phyloP scores from a whole-genome alignment of 2,888 invertebrate genomes.

The Athrips mouffetella region DNA sequence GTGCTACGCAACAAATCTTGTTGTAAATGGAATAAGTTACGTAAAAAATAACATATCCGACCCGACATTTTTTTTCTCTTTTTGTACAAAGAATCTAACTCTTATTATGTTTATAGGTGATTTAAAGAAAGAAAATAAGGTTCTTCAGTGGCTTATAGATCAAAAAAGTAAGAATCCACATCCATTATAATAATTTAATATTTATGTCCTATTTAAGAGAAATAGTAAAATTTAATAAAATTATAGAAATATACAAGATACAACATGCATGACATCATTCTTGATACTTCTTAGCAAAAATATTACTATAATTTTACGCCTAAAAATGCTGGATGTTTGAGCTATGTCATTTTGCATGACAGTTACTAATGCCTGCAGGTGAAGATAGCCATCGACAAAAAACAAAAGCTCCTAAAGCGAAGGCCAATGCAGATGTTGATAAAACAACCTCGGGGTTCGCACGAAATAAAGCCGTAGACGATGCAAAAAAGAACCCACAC shows the following conservation, averaged over 20 bases:
- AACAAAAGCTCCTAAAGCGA: slow-evolving; percentile 68
- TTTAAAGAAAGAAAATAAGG: slow-evolving; percentile 96
- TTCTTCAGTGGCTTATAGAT: slow-evolving; percentile 96
- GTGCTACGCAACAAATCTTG: too few relatives aligned
- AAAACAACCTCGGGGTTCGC: slow-evolving; percentile 55
- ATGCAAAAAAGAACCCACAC: slow-evolving; percentile 32
- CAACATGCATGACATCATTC: slow-evolving; percentile 76
- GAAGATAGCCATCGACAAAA: slow-evolving; percentile 74
- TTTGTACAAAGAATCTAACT: slow-evolving; percentile 30
- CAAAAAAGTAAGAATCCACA: slow-evolving; percentile 95
- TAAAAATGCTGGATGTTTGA: slow-evolving; percentile 76
- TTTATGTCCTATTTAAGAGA: slow-evolving; percentile 29
- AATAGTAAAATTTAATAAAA: slow-evolving; percentile 34
- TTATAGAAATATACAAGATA: slow-evolving; percentile 48
- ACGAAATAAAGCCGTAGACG: slow-evolving; percentile 38
- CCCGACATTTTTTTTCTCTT: too few relatives aligned
- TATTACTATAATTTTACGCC: slow-evolving; percentile 53
- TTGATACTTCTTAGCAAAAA: slow-evolving; percentile 45
- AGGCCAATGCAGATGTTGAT: slow-evolving; percentile 75
- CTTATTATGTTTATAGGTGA: slow-evolving; percentile 85
- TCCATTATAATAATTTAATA: slow-evolving; percentile 65
- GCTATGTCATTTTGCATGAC: slow-evolving; percentile 79
- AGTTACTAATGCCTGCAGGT: slow-evolving; percentile 80
- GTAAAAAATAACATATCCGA: too few relatives aligned
- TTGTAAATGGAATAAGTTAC: too few relatives aligned